A percentile compares a stretch with the other conserved stretches of the same genome.
Evolutionary conservation across 2,113 vertebrate species (phyloP).

Genomic region (Ammodytes dubius): DNA sequence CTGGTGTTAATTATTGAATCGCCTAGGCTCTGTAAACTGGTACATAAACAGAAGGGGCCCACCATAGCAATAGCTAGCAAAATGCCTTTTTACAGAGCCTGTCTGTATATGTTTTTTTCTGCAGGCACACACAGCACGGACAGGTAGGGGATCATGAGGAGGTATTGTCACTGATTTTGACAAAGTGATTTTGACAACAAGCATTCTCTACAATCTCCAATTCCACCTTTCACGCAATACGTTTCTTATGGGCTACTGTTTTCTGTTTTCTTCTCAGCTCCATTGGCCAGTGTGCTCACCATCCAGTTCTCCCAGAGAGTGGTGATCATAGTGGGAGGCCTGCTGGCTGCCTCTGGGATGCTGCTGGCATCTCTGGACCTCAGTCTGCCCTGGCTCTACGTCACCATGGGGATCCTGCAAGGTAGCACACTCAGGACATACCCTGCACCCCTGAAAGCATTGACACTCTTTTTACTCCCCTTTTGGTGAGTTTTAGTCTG

Average conservation of each 20-base stretch:
- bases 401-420: conserved; percentile 79
- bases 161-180: too few species aligned
- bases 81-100: too few species aligned
- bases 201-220: too few species aligned
- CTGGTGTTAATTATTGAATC: too few species aligned
- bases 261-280: conserved; percentile 61
- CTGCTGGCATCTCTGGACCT: conserved; percentile 75
- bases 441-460: background rate
- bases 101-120: too few species aligned
- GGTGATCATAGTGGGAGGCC: conserved; percentile 72
- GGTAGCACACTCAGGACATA: conserved; percentile 49
- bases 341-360: conserved; percentile 69
- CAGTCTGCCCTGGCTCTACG: conserved; percentile 76
- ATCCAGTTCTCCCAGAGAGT: conserved; percentile 70
- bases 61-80: too few species aligned
- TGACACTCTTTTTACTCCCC: background rate
- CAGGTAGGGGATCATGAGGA: too few species aligned
- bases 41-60: too few species aligned
- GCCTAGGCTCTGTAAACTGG: too few species aligned
- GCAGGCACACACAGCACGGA: too few species aligned
- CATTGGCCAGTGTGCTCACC: conserved; percentile 73
- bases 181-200: too few species aligned
- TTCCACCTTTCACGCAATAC: too few species aligned
- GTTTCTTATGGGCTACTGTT: background rate
- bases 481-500: background rate